Evolutionary conservation across 1,140 invertebrate genomes (phyloP), one percentile per base, ranked within the genome.

Genomic region (Drosophila ercepeae): DNA sequence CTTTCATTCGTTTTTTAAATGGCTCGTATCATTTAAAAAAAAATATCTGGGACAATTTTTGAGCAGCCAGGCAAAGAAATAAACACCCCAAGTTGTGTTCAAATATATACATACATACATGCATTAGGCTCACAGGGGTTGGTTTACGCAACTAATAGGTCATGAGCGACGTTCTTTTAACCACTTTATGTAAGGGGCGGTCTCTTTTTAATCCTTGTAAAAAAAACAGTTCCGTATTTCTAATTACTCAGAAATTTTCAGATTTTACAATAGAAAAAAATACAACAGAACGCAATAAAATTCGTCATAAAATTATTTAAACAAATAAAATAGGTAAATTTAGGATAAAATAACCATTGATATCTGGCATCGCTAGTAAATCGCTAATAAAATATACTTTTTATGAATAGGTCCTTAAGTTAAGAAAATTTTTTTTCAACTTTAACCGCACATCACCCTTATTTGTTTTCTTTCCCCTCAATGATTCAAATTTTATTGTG

Each of bases 171-270:
- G 70, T 60, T 36, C 58, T 63, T 61, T 69, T 52, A 57, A 77
- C 60, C 53, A 58, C 36, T 36, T 36, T 44, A 29, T 59, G 32
- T 48, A 64, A 52, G 63, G 65, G 65, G 61, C 59, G 69, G 61
- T 58, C 39, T 45, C 34, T 49, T 29, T 74, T 49, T 70, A 49
- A 73, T 39, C 49, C 34, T 63, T 55, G 25, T n/a, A 68, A 55
- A 55, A 27, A 60, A 69, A 70, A 67, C 70, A 64, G 57, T 73
- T 42, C n/a, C n/a, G 13, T 19, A 39, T 71, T 57, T 32, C 25
- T 77, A 82, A 77, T 82, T 77, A 78, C 41, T 34, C 19, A 44
- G 32, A 74, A 81, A 82, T 82, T 77, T 81, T 54, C 39, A 34
- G 36, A 64, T 68, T 76, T 32, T 54, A 63, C 41, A 42, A 41